Conservation (phyloP, 2,888 invertebrate species). For the Ophonus ardosiacus region DNA sequence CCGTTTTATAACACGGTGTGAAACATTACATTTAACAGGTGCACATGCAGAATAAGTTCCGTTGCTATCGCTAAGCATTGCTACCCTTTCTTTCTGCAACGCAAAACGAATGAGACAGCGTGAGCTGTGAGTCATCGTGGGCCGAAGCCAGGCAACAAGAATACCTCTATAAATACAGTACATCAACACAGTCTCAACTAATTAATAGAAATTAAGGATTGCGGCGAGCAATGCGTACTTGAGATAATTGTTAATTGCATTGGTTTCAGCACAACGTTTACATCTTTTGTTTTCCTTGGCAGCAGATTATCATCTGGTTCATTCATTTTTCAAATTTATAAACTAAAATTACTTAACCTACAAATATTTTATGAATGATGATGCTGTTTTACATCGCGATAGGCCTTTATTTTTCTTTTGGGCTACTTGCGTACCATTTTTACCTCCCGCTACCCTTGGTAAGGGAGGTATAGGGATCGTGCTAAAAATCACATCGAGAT, state of each 20-base stretch:
- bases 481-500: no score
- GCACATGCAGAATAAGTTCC: conserved; percentile 15
- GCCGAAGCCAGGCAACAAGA: conserved; percentile 1
- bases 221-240: conserved; percentile 5
- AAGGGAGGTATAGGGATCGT: no score
- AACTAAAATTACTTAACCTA: conserved; percentile 13
- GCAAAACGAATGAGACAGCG: conserved; percentile 18
- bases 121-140: conserved; percentile 34
- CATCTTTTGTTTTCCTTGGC: conserved; percentile 35
- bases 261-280: conserved; percentile 7
- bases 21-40: conserved; percentile 47
- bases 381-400: not conserved
- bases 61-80: not conserved
- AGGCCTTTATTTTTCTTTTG: no score
- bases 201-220: conserved; percentile 53
- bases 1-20: not conserved
- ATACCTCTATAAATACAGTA: conserved; percentile 54
- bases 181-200: conserved; percentile 50
- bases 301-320: conserved; percentile 4
- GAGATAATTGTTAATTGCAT: conserved; percentile 13
- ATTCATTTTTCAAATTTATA: conserved; percentile 19
- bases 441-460: no score
- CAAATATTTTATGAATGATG: conserved; percentile 20
- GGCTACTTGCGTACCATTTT: no score
- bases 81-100: conserved; percentile 40